Evolutionary conservation across 2,888 invertebrate species (phyloP).

Genomic region (Acrobasis suavella): DNA sequence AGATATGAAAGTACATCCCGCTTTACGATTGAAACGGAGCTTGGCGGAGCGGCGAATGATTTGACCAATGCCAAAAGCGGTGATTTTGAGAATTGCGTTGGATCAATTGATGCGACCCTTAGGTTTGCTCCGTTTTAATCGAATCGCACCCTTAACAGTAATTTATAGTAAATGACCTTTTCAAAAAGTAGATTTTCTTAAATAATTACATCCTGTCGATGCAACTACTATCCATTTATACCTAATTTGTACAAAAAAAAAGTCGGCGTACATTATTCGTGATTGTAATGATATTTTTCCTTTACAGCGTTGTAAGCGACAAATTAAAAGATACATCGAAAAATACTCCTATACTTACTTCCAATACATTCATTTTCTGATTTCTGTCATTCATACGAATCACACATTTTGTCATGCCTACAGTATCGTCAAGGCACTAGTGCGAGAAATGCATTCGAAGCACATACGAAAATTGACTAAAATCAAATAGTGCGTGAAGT

Average conservation of each 20-base stretch:
- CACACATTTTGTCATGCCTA: constrained; percentile 54
- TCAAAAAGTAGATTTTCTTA: no score
- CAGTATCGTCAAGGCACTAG: constrained; percentile 40
- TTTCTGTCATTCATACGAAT: constrained; percentile 37
- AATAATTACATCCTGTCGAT: not conserved
- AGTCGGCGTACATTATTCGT: constrained; percentile 11
- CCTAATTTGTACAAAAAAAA: not conserved
- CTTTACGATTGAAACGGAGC: no score
- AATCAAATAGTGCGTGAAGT: constrained; percentile 21
- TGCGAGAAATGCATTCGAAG: constrained; percentile 38
- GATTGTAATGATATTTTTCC: constrained; percentile 37
- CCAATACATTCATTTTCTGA: constrained; percentile 47
- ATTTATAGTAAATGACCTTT: no score
- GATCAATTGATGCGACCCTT: no score
- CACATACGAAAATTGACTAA: constrained; percentile 23
- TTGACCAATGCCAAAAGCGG: no score
- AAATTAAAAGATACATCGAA: constrained; percentile 28
- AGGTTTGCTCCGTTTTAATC: no score
- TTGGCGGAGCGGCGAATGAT: no score
- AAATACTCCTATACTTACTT: constrained; percentile 47
- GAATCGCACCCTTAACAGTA: no score
- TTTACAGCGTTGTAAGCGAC: constrained; percentile 45
- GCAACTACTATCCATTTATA: constrained; percentile 7
- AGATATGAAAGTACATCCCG: no score
- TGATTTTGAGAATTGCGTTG: no score